phyloP scores from a whole-genome alignment of 1,140 invertebrate genomes.

The Caligus rogercresseyi region DNA sequence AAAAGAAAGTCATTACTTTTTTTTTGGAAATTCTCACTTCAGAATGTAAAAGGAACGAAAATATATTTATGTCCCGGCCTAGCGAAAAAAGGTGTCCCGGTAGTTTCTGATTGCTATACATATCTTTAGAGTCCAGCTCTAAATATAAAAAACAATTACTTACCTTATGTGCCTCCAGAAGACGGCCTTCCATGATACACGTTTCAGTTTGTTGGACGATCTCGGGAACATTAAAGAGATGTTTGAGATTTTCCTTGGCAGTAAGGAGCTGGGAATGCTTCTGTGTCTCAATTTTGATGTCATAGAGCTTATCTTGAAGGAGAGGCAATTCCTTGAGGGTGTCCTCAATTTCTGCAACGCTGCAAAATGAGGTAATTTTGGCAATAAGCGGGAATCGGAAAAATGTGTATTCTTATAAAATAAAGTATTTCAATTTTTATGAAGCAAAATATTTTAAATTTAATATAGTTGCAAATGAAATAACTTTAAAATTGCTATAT shows the following conservation, averaged over 20 bases:
- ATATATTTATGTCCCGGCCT: too few relatives aligned
- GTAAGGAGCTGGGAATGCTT: conserved; percentile 87
- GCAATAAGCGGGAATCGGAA: neutral
- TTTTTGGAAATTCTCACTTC: too few relatives aligned
- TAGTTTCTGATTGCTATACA: too few relatives aligned
- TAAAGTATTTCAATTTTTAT: too few relatives aligned
- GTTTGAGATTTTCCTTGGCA: conserved; percentile 92
- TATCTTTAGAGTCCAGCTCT: too few relatives aligned
- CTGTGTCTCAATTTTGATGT: conserved; percentile 77
- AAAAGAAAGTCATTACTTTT: too few relatives aligned
- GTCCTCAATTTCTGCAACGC: conserved; percentile 41
- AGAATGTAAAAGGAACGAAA: too few relatives aligned
- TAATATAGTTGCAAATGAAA: too few relatives aligned
- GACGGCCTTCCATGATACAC: conserved; percentile 82
- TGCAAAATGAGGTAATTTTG: conserved; percentile 26
- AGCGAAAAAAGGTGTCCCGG: too few relatives aligned
- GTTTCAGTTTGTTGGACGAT: conserved; percentile 85
- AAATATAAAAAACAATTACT: conserved; percentile 21
- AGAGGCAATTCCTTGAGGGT: conserved; percentile 45
- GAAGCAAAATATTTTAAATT: too few relatives aligned
- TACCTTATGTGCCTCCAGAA: conserved; percentile 78
- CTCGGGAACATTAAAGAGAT: conserved; percentile 92
- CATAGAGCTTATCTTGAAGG: conserved; percentile 55
- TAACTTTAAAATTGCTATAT: too few relatives aligned
- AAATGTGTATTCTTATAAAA: too few relatives aligned